These are phyloP conservation scores for Anhinga anhinga DNA, from an alignment of 2,113 vertebrate species.

Conservation along the genomic window DNA sequence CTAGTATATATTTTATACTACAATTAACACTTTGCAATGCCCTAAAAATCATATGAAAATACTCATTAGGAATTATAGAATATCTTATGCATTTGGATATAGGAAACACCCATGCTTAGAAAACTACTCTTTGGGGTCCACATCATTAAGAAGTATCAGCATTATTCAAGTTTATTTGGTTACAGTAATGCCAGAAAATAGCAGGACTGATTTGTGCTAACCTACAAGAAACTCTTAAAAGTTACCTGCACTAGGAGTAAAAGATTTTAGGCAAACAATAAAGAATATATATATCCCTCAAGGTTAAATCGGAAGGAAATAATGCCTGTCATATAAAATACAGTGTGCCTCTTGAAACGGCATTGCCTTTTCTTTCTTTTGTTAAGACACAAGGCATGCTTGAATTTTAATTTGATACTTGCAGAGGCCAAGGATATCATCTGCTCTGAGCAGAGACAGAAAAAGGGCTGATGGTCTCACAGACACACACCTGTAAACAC, in stretches of 20 bases:
- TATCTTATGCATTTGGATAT: background rate
- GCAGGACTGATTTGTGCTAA: background rate
- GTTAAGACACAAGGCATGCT: background rate
- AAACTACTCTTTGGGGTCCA: background rate
- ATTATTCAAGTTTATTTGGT: background rate
- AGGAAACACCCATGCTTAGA: background rate
- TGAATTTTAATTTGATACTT: background rate
- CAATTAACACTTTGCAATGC: background rate
- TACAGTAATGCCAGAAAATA: background rate
- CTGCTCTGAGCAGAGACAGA: background rate
- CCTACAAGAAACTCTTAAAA: background rate
- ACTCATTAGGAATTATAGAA: background rate
- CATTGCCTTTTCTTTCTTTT: background rate
- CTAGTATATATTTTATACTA: background rate
- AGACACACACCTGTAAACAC: background rate
- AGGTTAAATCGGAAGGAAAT: background rate
- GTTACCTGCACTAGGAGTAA: background rate
- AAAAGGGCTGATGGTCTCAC: background rate
- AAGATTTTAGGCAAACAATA: background rate
- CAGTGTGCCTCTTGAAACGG: background rate
- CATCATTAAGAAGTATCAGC: background rate
- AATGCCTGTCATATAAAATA: background rate
- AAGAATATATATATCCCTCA: background rate
- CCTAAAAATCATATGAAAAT: constrained; percentile 3
- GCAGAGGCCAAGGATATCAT: constrained; percentile 17